Evolutionary conservation across 2,797 vertebrate species (phyloP).

Genomic region (Parauchenoglanis ngamensis): DNA sequence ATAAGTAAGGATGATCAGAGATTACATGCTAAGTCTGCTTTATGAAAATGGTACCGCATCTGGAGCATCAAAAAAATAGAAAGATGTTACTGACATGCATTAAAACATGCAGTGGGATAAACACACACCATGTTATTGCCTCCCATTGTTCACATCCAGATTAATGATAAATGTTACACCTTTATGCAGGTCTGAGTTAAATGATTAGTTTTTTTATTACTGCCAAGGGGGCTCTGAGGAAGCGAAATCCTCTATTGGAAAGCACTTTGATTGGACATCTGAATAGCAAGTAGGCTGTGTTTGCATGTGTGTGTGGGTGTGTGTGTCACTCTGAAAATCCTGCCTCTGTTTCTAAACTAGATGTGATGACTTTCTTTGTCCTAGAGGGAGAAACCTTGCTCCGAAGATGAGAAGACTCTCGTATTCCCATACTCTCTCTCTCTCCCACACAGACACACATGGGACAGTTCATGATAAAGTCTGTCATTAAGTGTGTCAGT

Average conservation of each 20-base stretch:
- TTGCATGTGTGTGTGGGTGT: background rate
- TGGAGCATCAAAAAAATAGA: background rate
- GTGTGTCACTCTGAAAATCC: slow-evolving; percentile 10
- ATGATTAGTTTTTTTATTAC: slow-evolving; percentile 6
- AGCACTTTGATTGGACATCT: background rate
- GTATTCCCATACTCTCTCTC: too few species aligned
- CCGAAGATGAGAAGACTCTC: background rate
- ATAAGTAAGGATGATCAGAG: background rate
- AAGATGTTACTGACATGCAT: slow-evolving; percentile 10
- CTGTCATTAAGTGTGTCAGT: slow-evolving; percentile 30
- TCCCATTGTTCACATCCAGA: background rate
- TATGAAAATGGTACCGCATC: background rate
- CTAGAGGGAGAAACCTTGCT: slow-evolving; percentile 8
- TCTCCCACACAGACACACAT: background rate
- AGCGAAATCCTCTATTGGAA: background rate
- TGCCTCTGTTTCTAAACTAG: slow-evolving; percentile 10
- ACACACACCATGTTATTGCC: background rate
- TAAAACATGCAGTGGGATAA: background rate
- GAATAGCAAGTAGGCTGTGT: background rate
- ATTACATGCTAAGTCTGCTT: background rate
- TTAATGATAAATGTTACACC: slow-evolving; percentile 6
- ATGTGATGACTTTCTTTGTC: slow-evolving; percentile 20
- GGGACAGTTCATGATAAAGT: slow-evolving; percentile 28
- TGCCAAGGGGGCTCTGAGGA: background rate
- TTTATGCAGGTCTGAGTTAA: slow-evolving; percentile 5